Percentiles rank a stretch among this genome's conserved stretches.
These are phyloP conservation scores for Hydrophis major DNA, from an alignment of 2,797 vertebrate species.

Conservation along the genomic window DNA sequence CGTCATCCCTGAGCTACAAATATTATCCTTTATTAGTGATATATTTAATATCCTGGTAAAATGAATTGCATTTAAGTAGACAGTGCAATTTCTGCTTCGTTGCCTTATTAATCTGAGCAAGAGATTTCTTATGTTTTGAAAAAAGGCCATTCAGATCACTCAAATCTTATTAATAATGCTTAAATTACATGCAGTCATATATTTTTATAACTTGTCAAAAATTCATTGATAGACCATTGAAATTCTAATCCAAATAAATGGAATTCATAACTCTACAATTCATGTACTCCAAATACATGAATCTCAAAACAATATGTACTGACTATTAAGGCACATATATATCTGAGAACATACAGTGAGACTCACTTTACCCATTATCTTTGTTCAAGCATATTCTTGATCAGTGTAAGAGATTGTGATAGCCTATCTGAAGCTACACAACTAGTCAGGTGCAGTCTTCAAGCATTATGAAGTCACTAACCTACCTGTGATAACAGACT, in stretches of 20 bases:
- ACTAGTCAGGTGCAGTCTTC: neutral
- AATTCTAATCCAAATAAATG: neutral
- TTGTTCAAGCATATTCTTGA: neutral
- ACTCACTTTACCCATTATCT: neutral
- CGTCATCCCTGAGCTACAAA: too few species aligned
- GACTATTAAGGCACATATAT: neutral
- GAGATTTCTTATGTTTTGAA: neutral
- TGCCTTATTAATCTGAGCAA: neutral
- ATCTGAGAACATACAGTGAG: neutral
- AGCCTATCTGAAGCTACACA: neutral
- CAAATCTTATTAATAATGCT: neutral
- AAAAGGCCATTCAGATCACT: neutral
- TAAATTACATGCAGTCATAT: neutral
- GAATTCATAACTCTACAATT: neutral
- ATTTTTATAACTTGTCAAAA: neutral
- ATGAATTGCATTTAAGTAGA: neutral
- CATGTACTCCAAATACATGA: neutral
- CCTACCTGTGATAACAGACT: neutral
- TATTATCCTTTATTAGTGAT: neutral
- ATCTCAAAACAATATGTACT: neutral
- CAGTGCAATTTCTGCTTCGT: neutral
- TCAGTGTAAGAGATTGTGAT: neutral
- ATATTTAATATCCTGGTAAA: neutral
- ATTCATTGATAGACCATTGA: neutral
- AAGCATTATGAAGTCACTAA: neutral